phyloP scores from a whole-genome alignment of 2,797 vertebrate genomes.

The Somateria mollissima region DNA sequence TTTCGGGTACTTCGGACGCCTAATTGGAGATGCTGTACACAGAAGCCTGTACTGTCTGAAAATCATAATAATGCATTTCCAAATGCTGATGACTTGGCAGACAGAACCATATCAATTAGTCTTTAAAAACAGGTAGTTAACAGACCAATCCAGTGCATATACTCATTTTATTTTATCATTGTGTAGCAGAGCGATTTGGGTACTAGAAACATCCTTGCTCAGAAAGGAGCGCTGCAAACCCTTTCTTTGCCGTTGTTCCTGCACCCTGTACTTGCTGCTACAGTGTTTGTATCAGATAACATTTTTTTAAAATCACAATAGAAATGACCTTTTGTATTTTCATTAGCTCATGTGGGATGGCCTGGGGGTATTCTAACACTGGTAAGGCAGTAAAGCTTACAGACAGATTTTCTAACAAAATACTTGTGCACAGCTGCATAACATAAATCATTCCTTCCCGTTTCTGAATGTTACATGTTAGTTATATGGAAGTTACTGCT shows the following conservation, averaged over 20 bases:
- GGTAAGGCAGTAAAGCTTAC: slow-evolving; percentile 61
- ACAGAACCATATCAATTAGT: neutral
- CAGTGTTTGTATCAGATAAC: slow-evolving; percentile 15
- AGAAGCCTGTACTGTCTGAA: neutral
- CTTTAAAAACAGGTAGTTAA: neutral
- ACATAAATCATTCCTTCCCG: slow-evolving; percentile 65
- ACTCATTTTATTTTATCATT: neutral
- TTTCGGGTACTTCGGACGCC: neutral
- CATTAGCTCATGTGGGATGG: neutral
- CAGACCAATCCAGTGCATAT: neutral
- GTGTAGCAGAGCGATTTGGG: neutral
- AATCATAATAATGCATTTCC: neutral
- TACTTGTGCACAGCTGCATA: slow-evolving; percentile 68
- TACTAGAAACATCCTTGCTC: neutral
- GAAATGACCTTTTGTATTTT: slow-evolving; percentile 65
- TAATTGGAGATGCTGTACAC: neutral
- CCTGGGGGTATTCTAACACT: slow-evolving; percentile 34
- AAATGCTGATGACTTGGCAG: neutral
- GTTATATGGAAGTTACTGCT: slow-evolving; percentile 60
- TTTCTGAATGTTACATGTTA: slow-evolving; percentile 63
- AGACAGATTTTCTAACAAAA: slow-evolving; percentile 54
- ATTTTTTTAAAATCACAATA: slow-evolving; percentile 24
- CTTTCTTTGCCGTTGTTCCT: neutral
- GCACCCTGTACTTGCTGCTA: slow-evolving; percentile 17
- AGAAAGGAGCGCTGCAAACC: neutral